Conservation (phyloP, 2,797 vertebrate species). For the Sebastes reedi region DNA sequence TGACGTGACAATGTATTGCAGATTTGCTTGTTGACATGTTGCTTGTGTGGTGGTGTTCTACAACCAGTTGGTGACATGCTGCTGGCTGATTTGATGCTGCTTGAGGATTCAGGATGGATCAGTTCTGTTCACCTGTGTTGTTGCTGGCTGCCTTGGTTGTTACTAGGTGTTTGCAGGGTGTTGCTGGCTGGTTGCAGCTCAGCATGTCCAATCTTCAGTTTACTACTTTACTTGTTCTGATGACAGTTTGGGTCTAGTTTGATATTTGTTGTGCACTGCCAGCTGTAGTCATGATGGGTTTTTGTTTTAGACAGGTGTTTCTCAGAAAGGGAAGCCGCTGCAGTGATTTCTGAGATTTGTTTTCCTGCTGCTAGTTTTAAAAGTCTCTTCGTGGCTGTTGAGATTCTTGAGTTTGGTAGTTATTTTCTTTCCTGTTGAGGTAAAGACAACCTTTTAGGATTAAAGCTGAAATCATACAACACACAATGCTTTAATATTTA, state of each 20-base stretch:
- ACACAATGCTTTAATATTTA: background rate
- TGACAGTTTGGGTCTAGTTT: background rate
- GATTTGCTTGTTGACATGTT: slow-evolving; percentile 35
- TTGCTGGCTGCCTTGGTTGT: slow-evolving; percentile 9
- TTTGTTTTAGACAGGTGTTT: background rate
- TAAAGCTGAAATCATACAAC: background rate
- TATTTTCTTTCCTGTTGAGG: background rate
- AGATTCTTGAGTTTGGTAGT: background rate
- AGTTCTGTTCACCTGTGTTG: background rate
- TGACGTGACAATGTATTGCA: slow-evolving; percentile 36
- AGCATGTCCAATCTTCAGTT: background rate
- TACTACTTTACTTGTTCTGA: background rate
- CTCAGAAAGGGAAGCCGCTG: background rate
- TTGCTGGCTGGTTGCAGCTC: slow-evolving; percentile 5
- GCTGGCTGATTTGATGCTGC: slow-evolving; percentile 20
- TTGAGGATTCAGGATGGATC: background rate
- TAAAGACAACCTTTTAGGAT: background rate
- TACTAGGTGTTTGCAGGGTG: background rate
- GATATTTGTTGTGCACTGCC: background rate
- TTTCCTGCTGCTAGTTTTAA: background rate
- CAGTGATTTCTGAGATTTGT: background rate
- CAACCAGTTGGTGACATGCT: slow-evolving; percentile 16
- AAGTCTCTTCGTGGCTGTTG: background rate
- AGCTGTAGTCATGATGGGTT: background rate
- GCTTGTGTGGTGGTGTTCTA: slow-evolving; percentile 2